Base-by-base conservation (phyloP, 2,888 invertebrate genomes). In the Ephialtes manifestator region DNA sequence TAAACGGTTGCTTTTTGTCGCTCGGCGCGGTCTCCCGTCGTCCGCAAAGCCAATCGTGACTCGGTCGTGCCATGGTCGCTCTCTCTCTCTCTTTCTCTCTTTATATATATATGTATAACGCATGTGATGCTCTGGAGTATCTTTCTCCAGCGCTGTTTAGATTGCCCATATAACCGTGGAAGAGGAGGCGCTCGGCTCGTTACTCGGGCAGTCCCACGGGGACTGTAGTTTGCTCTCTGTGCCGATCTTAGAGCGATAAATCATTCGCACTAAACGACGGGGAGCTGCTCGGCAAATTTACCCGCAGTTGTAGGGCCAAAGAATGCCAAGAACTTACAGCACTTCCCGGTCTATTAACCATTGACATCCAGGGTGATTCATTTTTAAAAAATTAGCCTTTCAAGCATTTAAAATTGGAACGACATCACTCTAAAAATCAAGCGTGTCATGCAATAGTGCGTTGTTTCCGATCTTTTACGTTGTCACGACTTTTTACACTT, bases 1-100 rank as follows among this genome's bases (percentile, higher is more conserved):
- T 93, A 92, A 93, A 91, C 91, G 93, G 89, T 91, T 89, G 89
- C 86, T 92, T 93, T 93, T 92, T 91, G 89, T 88, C 87, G 87
- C 86, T 88, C 87, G 86, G 60, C 58, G 58, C 71, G 70, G 68
- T 31, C 67, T 55, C 68, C 28, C 67, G 39, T 28, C 71, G 43
- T 60, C 60, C 48, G 83, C 70, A 65, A 79, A 83, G 74, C 83
- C 71, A 71, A 83, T 79, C 76, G 72, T 31, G 72, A 81, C 81
- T 28, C 63, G 60, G 20, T 53, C 60, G 55, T 74, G 70, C 65
- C 46, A 60, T 72, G 55, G 53, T 46, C 70, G 60, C 84, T 74
- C 78, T 74, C n/a, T 55, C 67, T n/a, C 51, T 55, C 48, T 63
- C 51, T 68, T 11, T n/a, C 51, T 55, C 48, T 46, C 35, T 72